phyloP scores from a whole-genome alignment of 2,113 vertebrate genomes.

The Pelecanus crispus region DNA sequence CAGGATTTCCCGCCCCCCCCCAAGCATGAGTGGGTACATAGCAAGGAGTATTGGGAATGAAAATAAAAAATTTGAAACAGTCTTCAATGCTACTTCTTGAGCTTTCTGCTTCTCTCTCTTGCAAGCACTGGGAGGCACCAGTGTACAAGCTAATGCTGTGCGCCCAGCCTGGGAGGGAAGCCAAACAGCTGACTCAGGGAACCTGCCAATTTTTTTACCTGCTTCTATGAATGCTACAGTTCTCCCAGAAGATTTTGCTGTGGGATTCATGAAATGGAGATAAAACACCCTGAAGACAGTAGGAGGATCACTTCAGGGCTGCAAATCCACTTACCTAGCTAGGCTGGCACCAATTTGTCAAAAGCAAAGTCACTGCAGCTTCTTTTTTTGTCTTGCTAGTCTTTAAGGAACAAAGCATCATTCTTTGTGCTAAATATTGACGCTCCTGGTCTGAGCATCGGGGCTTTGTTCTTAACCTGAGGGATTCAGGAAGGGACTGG shows the following conservation, averaged over 20 bases:
- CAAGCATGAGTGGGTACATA: rapidly evolving
- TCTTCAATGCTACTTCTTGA: background rate
- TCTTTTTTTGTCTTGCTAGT: rapidly evolving
- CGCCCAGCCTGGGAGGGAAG: background rate
- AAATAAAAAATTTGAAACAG: background rate
- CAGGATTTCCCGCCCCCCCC: background rate
- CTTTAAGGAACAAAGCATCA: background rate
- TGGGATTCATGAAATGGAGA: background rate
- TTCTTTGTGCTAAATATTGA: background rate
- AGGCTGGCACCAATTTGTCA: background rate
- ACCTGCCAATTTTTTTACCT: background rate
- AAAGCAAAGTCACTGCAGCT: background rate
- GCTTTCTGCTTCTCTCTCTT: background rate
- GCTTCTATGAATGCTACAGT: rapidly evolving
- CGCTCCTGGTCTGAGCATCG: background rate
- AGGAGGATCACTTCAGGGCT: background rate
- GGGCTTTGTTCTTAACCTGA: background rate
- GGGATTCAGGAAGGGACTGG: background rate
- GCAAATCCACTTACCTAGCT: background rate
- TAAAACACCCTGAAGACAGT: background rate
- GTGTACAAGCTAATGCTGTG: background rate
- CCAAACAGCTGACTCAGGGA: background rate
- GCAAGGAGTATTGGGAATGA: background rate
- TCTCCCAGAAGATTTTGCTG: background rate
- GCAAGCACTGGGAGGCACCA: constrained; percentile 39